Base-by-base conservation (phyloP, 2,888 invertebrate species). In the Sturmia bella region DNA sequence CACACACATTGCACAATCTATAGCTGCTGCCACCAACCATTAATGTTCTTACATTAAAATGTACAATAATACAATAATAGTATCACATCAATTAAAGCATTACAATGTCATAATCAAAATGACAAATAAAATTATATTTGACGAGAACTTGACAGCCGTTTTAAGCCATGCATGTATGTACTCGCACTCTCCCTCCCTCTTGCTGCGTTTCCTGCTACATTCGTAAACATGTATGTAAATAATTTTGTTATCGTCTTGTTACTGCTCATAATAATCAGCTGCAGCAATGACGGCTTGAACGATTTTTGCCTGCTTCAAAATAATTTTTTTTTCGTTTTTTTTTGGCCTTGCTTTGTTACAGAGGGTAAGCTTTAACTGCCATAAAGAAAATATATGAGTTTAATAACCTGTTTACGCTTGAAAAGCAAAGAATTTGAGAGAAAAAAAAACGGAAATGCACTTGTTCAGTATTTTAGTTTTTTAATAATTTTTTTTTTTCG, bases 91-190 rank as follows among this genome's bases (percentile, higher is more conserved):
- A 90, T 89, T 90, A 90, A 88, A 88, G 90, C 88, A 89, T 89
- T 89, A 89, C 89, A 90, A 90, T 87, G 90, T 90, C 90, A 90
- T 89, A 89, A 89, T 89, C 90, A 90, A 88, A 89, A 90, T 89
- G 90, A 90, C 89, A 89, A 89, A 90, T 90, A 90, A 87, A 89
- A 89, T 89, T 90, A 90, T 86, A 86, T 85, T 86, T 86, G 89
- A 90, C 87, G 88, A 86, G 87, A 87, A 90, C 85, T 84, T 88
- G 88, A 86, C 90, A 90, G 88, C 85, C 85, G 84, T 77, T 70
- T 76, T 56, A 61, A 32, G 61, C 48, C 70, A 75, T 75, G 52
- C 12, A 37, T 27, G 27, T 27, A 27, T 6, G 27, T 4, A 27
- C 6, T 27, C n/a, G 19, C 9, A 24, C 2, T 3, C 50, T 15